phyloP scores from a whole-genome alignment of 2,797 vertebrate genomes.

The Anguilla megastoma region DNA sequence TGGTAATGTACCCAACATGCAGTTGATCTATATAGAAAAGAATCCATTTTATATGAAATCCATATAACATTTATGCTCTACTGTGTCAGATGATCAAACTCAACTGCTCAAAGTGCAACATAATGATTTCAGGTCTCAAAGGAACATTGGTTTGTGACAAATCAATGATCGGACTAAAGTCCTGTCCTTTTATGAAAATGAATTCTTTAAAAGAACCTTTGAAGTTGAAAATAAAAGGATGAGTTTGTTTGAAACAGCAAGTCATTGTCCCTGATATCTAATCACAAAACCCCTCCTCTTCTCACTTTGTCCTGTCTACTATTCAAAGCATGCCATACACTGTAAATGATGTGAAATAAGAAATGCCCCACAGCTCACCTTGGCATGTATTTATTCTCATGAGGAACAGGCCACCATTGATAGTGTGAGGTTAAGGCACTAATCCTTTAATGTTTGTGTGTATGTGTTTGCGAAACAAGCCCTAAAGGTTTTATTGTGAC shows the following conservation, averaged over 20 bases:
- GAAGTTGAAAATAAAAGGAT: constrained; percentile 7
- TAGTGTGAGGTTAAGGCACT: background rate
- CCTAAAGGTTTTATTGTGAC: background rate
- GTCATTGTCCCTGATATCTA: constrained; percentile 37
- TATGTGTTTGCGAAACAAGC: background rate
- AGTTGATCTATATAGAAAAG: background rate
- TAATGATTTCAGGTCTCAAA: background rate
- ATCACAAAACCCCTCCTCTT: constrained; percentile 31
- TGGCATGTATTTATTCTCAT: constrained; percentile 27
- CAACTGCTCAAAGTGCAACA: background rate
- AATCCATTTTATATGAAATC: background rate
- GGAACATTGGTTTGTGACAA: background rate
- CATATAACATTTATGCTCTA: background rate
- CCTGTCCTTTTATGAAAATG: background rate
- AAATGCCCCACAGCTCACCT: constrained; percentile 44
- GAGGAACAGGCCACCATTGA: background rate
- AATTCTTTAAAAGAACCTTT: background rate
- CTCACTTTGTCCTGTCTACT: constrained; percentile 39
- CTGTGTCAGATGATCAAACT: background rate
- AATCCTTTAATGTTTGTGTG: no score
- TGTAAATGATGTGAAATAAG: constrained; percentile 32
- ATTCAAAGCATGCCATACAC: constrained; percentile 34
- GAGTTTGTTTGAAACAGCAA: constrained; percentile 34
- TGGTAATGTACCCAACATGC: background rate
- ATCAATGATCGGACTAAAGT: background rate